Evolutionary conservation across 2,888 invertebrate species (phyloP).

Genomic region (Scaeva pyrastri): DNA sequence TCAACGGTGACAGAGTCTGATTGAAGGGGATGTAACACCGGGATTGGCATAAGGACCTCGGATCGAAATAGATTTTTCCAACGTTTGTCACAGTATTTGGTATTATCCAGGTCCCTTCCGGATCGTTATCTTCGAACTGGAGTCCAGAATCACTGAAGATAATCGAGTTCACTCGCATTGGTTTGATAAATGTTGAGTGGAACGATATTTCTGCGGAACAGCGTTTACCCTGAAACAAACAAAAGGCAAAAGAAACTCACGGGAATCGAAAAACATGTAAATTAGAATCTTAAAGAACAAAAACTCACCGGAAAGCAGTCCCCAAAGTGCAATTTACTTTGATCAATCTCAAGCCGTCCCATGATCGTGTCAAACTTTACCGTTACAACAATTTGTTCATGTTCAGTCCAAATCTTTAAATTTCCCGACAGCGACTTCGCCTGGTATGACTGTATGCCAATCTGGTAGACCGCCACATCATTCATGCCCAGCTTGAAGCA

Average conservation of each 20-base stretch:
- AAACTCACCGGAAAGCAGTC: conserved; percentile 92
- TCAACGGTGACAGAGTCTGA: conserved; percentile 65
- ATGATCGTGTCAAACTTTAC: conserved; percentile 90
- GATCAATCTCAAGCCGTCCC: conserved; percentile 89
- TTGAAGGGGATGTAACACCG: conserved; percentile 81
- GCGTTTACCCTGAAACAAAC: conserved; percentile 87
- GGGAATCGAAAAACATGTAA: not conserved
- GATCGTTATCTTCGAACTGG: conserved; percentile 85
- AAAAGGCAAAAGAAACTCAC: not conserved
- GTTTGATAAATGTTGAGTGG: conserved; percentile 91
- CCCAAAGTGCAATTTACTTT: conserved; percentile 88
- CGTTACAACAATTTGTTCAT: conserved; percentile 88
- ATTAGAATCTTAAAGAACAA: not conserved
- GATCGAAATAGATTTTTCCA: conserved; percentile 89
- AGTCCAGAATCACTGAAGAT: conserved; percentile 87
- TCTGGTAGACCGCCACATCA: conserved; percentile 85
- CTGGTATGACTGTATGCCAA: conserved; percentile 88
- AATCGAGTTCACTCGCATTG: conserved; percentile 88
- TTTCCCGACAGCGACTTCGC: conserved; percentile 89
- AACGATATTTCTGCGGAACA: conserved; percentile 91
- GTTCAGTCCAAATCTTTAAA: conserved; percentile 89
- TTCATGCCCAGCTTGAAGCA: conserved; percentile 79
- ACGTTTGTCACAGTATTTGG: conserved; percentile 85
- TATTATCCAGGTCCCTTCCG: conserved; percentile 83
- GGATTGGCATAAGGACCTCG: conserved; percentile 88